Conservation (phyloP, 1,140 invertebrate genomes). For the Apolygus lucorum region DNA sequence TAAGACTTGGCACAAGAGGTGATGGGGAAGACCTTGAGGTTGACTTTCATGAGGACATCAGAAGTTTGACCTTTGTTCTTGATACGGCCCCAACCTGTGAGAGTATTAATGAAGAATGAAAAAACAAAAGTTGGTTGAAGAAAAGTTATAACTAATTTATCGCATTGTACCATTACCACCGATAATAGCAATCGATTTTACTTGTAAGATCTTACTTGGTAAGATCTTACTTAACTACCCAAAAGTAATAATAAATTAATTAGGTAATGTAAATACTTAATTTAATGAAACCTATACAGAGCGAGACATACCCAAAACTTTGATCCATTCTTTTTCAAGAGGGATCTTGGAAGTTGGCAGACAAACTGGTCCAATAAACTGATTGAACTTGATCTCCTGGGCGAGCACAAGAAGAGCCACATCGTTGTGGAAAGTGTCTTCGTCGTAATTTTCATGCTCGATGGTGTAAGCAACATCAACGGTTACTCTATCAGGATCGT, state of each 20-base stretch:
- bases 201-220: too few relatives aligned
- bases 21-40: slow-evolving; percentile 48
- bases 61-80: slow-evolving; percentile 47
- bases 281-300: too few relatives aligned
- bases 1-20: slow-evolving; percentile 41
- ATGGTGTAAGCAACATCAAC: slow-evolving; percentile 34
- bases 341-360: slow-evolving; percentile 49
- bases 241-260: too few relatives aligned
- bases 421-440: slow-evolving; percentile 45
- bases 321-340: slow-evolving; percentile 44
- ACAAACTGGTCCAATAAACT: slow-evolving; percentile 52
- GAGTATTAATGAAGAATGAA: slow-evolving; percentile 7
- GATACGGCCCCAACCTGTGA: slow-evolving; percentile 58
- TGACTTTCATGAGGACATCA: slow-evolving; percentile 47
- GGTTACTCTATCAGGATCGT: slow-evolving; percentile 26
- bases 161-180: not conserved
- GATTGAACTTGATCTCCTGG: slow-evolving; percentile 44
- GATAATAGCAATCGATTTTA: not conserved
- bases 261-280: too few relatives aligned
- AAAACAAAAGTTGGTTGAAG: not conserved
- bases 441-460: slow-evolving; percentile 45
- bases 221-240: too few relatives aligned
- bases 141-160: not conserved
- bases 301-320: slow-evolving; percentile 43
- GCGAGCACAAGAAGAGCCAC: slow-evolving; percentile 49